Evolutionary conservation across 2,797 vertebrate species (phyloP), one percentile per base, ranked within the genome.

Genomic region (Lacerta viridis): DNA sequence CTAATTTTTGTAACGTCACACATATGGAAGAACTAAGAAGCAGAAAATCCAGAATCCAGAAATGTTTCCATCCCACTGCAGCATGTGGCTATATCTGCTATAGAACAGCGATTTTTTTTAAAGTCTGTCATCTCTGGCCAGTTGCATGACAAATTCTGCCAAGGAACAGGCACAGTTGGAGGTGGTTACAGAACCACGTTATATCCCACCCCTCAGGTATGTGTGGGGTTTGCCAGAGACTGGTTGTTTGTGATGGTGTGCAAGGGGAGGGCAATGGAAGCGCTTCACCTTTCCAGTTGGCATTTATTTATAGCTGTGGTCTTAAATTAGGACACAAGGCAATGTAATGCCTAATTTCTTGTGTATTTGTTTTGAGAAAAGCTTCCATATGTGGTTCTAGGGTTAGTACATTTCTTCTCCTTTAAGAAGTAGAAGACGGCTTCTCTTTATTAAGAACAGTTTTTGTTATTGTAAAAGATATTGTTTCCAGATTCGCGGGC

Each of bases 1-100:
- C 89, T 89, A 74, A 77, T 86, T 83, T 92, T 71, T 83, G 91
- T 93, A 33, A 27, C 27, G 55, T 64, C 20, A 50, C 39, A 71
- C 41, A 46, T 50, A 71, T 3, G 9, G 41, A n/a, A 71, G 4
- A 18, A 20, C 17, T 10, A 11, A 59, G 18, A n/a, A n/a, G 39
- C 23, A 5, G 15, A 81, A 33, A 81, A 15, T 2, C 7, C 15
- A 39, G 61, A 27, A 41, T n/a, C 13, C 80, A 69, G 7, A 46
- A 68, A 68, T 43, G 27, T 27, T 68, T 68, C 17, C 20, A 81
- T 11, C 15, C 17, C 64, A 2, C 29, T 71, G 17, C 41, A 50
- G 41, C 7, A 33, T n/a, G 18, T 23, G 41, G 33, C 41, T 18
- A 29, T 23, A 43, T 82, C 27, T 69, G 39, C 11, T 13, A 27